phyloP scores from a whole-genome alignment of 2,888 invertebrate species.

The Laothoe populi region DNA sequence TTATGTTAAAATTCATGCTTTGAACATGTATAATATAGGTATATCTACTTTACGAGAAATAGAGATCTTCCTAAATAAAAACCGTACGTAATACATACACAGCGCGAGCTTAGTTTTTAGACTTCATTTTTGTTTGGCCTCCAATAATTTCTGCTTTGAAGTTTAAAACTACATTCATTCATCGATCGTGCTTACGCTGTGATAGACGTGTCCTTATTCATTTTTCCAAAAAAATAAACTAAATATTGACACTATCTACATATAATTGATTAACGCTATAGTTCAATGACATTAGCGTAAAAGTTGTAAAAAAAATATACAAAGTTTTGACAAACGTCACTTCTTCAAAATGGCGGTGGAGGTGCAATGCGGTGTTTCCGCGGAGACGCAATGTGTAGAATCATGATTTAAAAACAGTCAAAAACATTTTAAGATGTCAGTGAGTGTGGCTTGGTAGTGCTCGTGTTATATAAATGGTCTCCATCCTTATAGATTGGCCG shows the following conservation, averaged over 20 bases:
- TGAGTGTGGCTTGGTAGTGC: slow-evolving; percentile 65
- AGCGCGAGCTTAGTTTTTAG: background rate
- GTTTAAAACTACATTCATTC: slow-evolving; percentile 30
- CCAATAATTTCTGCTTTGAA: slow-evolving; percentile 4
- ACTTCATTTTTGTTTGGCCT: background rate
- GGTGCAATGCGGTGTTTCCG: slow-evolving; percentile 84
- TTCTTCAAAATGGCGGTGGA: slow-evolving; percentile 70
- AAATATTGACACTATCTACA: background rate
- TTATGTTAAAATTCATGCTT: too few relatives aligned
- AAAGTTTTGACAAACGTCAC: slow-evolving; percentile 49
- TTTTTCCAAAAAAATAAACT: background rate
- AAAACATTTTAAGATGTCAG: slow-evolving; percentile 68
- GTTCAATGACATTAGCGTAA: slow-evolving; percentile 26
- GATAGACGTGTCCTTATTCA: slow-evolving; percentile 15
- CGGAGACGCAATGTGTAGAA: slow-evolving; percentile 73
- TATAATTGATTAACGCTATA: background rate
- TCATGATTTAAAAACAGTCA: slow-evolving; percentile 70
- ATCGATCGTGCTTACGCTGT: slow-evolving; percentile 29
- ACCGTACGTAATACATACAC: too few relatives aligned
- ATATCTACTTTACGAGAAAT: too few relatives aligned
- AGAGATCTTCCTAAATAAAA: too few relatives aligned
- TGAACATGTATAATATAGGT: too few relatives aligned
- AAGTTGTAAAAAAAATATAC: slow-evolving; percentile 32
- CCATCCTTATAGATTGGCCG: slow-evolving; percentile 48
- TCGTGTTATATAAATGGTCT: slow-evolving; percentile 57